phyloP scores from a whole-genome alignment of 2,797 vertebrate genomes.

The Premnoplex brunnescens region DNA sequence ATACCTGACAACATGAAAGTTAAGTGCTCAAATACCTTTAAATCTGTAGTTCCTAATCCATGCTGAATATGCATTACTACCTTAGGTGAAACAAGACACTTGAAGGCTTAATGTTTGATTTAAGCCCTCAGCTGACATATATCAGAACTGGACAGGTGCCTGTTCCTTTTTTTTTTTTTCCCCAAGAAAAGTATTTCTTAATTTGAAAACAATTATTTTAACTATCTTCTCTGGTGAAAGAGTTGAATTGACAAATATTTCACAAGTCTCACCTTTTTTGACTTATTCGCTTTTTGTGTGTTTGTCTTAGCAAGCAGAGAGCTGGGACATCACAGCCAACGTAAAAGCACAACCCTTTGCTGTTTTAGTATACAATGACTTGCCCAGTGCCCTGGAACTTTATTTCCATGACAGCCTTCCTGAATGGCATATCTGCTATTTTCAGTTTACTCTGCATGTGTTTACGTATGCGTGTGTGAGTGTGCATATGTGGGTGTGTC shows the following conservation, averaged over 20 bases:
- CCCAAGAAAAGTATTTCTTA: background rate
- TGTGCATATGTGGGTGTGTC: background rate
- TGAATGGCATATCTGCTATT: conserved; percentile 55
- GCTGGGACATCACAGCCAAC: background rate
- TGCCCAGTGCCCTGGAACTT: background rate
- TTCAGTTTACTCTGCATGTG: background rate
- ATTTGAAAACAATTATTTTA: background rate
- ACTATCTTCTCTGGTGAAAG: background rate
- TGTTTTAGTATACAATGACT: background rate
- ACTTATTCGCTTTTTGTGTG: background rate
- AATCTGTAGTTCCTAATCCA: background rate
- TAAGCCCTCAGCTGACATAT: background rate
- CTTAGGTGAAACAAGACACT: background rate
- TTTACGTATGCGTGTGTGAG: background rate
- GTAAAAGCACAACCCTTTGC: background rate
- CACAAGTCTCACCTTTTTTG: background rate
- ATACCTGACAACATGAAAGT: background rate
- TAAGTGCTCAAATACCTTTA: background rate
- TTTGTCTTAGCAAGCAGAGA: background rate
- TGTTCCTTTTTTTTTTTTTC: background rate
- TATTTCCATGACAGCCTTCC: conserved; percentile 49
- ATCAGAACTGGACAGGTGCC: background rate
- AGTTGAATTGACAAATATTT: background rate
- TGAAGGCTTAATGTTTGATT: conserved; percentile 24
- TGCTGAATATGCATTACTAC: background rate